Percentiles rank a stretch among this genome's conserved stretches.
Evolutionary conservation across 2,888 invertebrate genomes (phyloP).

Genomic region (Pseudanteris insignis): DNA sequence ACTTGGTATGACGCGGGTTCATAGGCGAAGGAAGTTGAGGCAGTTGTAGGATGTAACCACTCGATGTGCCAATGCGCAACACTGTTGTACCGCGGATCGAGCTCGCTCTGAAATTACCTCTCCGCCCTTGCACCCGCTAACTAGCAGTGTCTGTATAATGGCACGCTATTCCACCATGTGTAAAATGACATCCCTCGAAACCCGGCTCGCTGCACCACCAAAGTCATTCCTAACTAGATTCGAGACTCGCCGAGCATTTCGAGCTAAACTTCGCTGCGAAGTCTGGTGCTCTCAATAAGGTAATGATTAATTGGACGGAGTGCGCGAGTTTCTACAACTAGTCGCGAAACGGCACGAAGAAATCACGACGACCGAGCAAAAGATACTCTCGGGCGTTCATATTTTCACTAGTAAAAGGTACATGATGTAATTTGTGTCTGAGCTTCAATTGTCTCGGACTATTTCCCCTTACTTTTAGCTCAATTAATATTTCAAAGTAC

Average conservation of each 20-base stretch:
- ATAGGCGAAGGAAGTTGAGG: slow-evolving; percentile 49
- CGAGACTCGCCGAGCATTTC: slow-evolving; percentile 31
- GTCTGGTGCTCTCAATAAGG: slow-evolving; percentile 33
- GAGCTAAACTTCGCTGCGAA: slow-evolving; percentile 29
- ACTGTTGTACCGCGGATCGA: slow-evolving; percentile 32
- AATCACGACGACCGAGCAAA: no score
- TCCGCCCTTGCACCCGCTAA: slow-evolving; percentile 18
- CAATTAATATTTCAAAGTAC: no score
- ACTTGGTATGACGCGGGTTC: slow-evolving; percentile 51
- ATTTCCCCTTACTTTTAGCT: no score
- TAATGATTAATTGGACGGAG: slow-evolving; percentile 39
- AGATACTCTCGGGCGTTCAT: no score
- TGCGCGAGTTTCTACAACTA: slow-evolving; percentile 39
- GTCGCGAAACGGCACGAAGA: slow-evolving; percentile 17
- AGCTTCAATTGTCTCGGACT: no score
- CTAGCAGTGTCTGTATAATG: slow-evolving; percentile 57
- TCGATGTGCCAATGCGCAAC: slow-evolving; percentile 32
- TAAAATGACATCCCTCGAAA: slow-evolving; percentile 58
- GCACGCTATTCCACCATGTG: slow-evolving; percentile 52
- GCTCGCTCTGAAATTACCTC: slow-evolving; percentile 51
- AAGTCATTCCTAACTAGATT: slow-evolving; percentile 44
- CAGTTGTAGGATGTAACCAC: slow-evolving; percentile 54
- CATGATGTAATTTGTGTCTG: no score
- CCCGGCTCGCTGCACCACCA: slow-evolving; percentile 44
- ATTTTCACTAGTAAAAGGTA: no score